phyloP scores from a whole-genome alignment of 2,113 vertebrate genomes.

The Mirza zaza region DNA sequence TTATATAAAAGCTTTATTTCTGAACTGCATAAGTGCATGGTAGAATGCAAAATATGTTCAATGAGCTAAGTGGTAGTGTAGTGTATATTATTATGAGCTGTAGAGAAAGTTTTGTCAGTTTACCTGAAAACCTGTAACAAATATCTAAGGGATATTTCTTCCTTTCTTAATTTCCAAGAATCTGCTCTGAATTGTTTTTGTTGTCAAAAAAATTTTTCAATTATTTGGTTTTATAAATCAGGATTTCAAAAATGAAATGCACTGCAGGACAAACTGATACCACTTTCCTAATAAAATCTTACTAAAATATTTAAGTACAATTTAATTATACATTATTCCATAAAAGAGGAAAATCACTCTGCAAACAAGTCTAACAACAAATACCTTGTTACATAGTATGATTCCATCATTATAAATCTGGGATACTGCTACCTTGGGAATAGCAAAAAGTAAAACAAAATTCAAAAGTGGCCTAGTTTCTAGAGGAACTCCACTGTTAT shows the following conservation, averaged over 20 bases:
- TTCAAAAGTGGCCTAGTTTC: neutral
- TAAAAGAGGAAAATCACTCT: neutral
- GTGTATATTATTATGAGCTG: neutral
- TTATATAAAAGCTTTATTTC: neutral
- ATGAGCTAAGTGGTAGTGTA: neutral
- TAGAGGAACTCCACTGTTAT: neutral
- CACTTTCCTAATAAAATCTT: neutral
- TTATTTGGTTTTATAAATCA: neutral
- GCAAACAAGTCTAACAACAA: neutral
- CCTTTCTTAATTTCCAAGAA: neutral
- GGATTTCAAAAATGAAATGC: conserved; percentile 14
- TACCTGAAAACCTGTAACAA: neutral
- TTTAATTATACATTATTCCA: neutral
- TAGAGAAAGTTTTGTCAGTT: neutral
- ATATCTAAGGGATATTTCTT: neutral
- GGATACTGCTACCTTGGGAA: neutral
- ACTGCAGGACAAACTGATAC: neutral
- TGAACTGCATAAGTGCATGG: neutral
- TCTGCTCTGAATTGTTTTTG: neutral
- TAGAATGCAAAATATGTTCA: neutral
- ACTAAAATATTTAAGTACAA: neutral
- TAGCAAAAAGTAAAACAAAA: neutral
- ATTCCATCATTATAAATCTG: neutral
- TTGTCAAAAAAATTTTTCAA: neutral
- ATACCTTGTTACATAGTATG: neutral